A percentile compares a stretch with the other conserved stretches of the same genome.
Conservation (phyloP, 1,140 invertebrate species). For the Drosophila pallidifrons region DNA sequence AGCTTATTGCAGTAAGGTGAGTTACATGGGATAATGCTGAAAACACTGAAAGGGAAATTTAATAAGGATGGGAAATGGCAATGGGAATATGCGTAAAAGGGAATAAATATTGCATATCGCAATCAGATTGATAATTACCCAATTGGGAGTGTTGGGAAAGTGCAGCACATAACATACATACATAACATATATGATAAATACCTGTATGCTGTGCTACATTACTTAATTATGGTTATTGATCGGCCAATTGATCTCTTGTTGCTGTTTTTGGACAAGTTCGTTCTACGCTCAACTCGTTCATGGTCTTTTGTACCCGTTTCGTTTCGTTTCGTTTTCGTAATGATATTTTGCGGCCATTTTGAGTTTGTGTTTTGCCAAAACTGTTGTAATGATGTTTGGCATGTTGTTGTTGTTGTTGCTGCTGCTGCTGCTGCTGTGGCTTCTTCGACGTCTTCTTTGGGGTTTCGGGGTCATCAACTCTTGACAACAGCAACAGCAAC, state of each 20-base stretch:
- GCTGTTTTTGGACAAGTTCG: constrained; percentile 3
- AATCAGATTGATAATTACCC: constrained; percentile 1
- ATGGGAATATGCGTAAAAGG: not conserved
- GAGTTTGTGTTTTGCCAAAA: constrained; percentile 43
- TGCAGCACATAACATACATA: too few relatives aligned
- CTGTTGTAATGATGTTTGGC: constrained; percentile 46
- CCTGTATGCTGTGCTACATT: not conserved
- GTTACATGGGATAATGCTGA: not conserved
- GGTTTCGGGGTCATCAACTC: constrained; percentile 72
- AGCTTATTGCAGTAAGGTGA: not conserved
- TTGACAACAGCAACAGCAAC: constrained; percentile 27
- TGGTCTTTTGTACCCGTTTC: constrained; percentile 19
- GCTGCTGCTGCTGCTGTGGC: constrained; percentile 21
- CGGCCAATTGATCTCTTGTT: constrained; percentile 8
- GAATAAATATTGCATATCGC: not conserved
- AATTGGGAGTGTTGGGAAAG: not conserved
- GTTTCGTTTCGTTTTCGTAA: constrained; percentile 28
- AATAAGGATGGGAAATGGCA: constrained; percentile 3
- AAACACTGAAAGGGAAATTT: constrained; percentile 11
- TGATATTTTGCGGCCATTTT: constrained; percentile 35
- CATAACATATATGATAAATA: not conserved
- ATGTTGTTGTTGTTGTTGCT: constrained; percentile 24
- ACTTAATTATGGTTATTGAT: constrained; percentile 34
- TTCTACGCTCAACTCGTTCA: constrained; percentile 24
- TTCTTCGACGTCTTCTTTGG: constrained; percentile 55